Percentiles rank a stretch among this genome's conserved stretches.
phyloP scores from a whole-genome alignment of 2,113 vertebrate species.

The Cephalophus harveyi region DNA sequence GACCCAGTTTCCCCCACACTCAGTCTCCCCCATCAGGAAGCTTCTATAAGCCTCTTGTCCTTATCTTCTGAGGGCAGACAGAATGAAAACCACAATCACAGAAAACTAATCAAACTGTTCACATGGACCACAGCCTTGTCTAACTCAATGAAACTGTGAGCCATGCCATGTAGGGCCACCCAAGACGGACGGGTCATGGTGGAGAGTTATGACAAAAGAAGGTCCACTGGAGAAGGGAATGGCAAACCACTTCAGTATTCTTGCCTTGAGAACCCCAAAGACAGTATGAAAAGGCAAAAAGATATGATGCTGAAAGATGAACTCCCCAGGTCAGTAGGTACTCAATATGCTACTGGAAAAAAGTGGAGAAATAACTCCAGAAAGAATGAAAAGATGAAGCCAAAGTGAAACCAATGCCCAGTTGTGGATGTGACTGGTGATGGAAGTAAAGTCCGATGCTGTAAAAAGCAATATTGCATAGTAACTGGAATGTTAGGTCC shows the following conservation, averaged over 20 bases:
- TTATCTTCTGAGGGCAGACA: background rate
- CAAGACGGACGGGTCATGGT: fast-evolving
- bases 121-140: background rate
- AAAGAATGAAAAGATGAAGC: background rate
- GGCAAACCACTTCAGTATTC: background rate
- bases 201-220: background rate
- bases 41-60: background rate
- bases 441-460: background rate
- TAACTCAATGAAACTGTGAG: background rate
- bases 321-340: background rate
- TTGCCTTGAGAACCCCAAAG: background rate
- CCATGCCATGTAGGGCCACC: background rate
- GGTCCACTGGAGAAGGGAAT: background rate
- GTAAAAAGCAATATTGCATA: background rate
- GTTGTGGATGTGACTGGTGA: background rate
- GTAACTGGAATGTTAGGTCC: background rate
- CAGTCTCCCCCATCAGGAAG: background rate
- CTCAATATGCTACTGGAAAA: background rate
- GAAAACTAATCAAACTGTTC: background rate
- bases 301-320: background rate
- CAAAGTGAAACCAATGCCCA: background rate
- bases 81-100: background rate
- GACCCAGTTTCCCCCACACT: background rate
- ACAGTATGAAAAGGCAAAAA: background rate
- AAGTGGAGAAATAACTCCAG: background rate